phyloP scores from a whole-genome alignment of 2,888 invertebrate species.

The Euspilapteryx auroguttella region DNA sequence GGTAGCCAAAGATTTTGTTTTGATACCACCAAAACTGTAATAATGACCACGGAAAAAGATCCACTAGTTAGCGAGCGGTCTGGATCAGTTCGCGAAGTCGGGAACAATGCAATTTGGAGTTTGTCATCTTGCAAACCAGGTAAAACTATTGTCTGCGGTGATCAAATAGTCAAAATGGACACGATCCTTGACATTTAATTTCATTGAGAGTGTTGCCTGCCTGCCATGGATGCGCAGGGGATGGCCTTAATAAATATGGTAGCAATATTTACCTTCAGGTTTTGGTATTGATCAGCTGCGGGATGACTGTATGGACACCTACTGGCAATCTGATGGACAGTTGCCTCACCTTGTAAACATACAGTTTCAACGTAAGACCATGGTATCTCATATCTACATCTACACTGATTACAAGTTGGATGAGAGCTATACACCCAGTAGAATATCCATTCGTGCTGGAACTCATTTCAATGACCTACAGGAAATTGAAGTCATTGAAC shows the following conservation, averaged over 20 bases:
- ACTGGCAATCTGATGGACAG: conserved; percentile 99
- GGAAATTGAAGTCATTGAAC: conserved; percentile 91
- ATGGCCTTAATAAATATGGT: no score
- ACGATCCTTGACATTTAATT: no score
- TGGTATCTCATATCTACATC: conserved; percentile 92
- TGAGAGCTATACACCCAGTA: conserved; percentile 97
- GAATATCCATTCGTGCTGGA: conserved; percentile 90
- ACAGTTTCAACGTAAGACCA: conserved; percentile 93
- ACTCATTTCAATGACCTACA: conserved; percentile 96
- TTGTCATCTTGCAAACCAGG: conserved; percentile 98
- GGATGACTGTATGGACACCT: conserved; percentile 95
- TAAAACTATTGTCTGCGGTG: no score
- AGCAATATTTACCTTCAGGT: no score
- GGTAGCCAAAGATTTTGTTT: no score
- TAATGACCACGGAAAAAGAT: conserved; percentile 44
- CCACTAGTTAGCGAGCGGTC: conserved; percentile 47
- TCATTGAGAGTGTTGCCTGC: no score
- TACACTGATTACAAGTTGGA: conserved; percentile 98
- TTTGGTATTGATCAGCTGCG: conserved; percentile 97
- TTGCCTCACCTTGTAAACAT: conserved; percentile 97
- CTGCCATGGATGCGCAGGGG: no score
- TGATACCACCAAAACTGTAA: no score
- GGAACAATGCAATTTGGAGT: conserved; percentile 95
- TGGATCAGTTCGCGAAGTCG: conserved; percentile 73
- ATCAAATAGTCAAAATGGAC: no score